Conservation (phyloP, 2,888 invertebrate species). For the Iphiclides podalirius region DNA sequence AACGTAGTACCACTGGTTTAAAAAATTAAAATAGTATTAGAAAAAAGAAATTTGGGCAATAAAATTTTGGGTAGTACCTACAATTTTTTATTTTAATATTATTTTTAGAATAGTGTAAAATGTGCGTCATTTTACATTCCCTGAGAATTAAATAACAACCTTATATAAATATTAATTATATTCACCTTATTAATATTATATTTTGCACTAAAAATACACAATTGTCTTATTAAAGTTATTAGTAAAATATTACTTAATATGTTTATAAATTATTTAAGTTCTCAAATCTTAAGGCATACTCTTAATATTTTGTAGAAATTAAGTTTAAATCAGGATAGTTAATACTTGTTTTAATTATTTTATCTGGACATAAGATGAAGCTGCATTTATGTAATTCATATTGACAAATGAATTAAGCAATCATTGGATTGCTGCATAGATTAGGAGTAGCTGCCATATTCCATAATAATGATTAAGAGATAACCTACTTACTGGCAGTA, state of each 20-base stretch:
- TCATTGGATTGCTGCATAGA: background rate
- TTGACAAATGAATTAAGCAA: background rate
- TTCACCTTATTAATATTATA: background rate
- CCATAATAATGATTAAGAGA: background rate
- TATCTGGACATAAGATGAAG: background rate
- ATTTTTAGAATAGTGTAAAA: slow-evolving; percentile 1
- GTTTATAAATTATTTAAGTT: background rate
- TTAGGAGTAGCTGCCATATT: background rate
- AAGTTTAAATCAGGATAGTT: background rate
- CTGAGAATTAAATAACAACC: slow-evolving; percentile 9
- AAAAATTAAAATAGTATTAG: too few relatives aligned
- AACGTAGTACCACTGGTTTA: too few relatives aligned
- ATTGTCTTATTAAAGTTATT: background rate
- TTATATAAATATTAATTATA: slow-evolving; percentile 1
- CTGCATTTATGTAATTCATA: background rate
- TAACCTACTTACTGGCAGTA: background rate
- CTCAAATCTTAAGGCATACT: background rate
- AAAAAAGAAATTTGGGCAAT: too few relatives aligned
- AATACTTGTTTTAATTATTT: background rate
- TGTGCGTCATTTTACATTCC: slow-evolving; percentile 16
- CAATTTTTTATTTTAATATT: slow-evolving; percentile 1
- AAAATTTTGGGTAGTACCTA: too few relatives aligned
- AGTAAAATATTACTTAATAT: background rate
- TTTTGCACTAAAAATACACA: background rate
- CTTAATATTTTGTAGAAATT: background rate